phyloP scores from a whole-genome alignment of 1,140 invertebrate genomes.

The Dufourea novaeangliae region DNA sequence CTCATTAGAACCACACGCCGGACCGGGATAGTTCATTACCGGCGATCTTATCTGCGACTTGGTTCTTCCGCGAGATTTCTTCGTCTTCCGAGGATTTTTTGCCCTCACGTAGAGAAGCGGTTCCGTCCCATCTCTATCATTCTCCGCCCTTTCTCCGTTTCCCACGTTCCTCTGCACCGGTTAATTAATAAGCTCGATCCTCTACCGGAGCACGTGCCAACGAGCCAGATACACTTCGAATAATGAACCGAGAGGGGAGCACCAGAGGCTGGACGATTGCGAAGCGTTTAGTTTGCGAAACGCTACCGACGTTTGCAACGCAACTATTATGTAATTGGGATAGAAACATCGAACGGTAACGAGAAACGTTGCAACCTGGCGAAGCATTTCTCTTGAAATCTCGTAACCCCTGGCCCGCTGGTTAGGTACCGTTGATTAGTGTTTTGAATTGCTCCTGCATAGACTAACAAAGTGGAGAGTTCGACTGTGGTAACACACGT shows the following conservation, averaged over 20 bases:
- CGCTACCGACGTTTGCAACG: background rate
- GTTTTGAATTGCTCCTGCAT: background rate
- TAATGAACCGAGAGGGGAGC: slow-evolving; percentile 8
- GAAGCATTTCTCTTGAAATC: slow-evolving; percentile 15
- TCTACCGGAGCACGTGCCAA: slow-evolving; percentile 21
- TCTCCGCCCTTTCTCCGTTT: slow-evolving; percentile 14
- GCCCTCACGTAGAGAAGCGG: background rate
- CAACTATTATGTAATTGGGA: slow-evolving; percentile 42
- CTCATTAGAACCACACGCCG: slow-evolving; percentile 64
- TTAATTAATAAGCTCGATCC: slow-evolving; percentile 56
- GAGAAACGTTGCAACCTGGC: background rate
- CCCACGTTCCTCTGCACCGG: background rate
- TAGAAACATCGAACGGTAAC: slow-evolving; percentile 6
- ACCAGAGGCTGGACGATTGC: background rate
- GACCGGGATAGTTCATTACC: slow-evolving; percentile 66
- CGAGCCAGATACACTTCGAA: background rate
- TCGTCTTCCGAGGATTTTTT: background rate
- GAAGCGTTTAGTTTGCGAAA: background rate
- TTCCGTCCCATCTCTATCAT: no score
- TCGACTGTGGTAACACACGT: no score
- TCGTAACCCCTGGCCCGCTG: slow-evolving; percentile 1
- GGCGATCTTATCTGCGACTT: slow-evolving; percentile 59
- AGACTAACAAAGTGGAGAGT: background rate
- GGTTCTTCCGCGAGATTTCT: slow-evolving; percentile 54
- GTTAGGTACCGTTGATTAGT: background rate